Base-by-base conservation (phyloP, 2,888 invertebrate genomes). In the Digitonthophagus gazella region DNA sequence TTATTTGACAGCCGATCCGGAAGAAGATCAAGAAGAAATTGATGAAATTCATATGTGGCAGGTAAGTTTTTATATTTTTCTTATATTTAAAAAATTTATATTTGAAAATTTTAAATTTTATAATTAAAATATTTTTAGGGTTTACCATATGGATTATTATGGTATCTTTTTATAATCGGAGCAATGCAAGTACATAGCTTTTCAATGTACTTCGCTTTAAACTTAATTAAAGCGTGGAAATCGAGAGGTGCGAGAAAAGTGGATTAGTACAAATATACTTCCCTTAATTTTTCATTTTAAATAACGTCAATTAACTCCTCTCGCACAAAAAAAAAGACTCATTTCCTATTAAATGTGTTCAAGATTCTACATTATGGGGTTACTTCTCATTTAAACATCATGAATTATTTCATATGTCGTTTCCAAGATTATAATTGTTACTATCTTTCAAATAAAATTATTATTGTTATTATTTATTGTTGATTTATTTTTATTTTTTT, bases 181-280 rank as follows among this genome's bases (percentile, higher is more conserved):
- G 95, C 93, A 3, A 87, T 93, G 56, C 97, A 98, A 86, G 91
- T 97, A 66, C 96, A 96, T 82, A 86, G 89, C 73, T 95, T 95
- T 84, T 93, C 95, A 66, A 80, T 95, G 54, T 91, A 91, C 82
- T 96, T 96, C 83, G 91, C 94, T 8, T 91, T 89, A 84, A 93
- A 91, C 80, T 86, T 96, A 72, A 85, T 95, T 71, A 87, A 87
- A 72, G 93, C 94, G 68, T 96, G 96, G 96, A 91, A 90, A 81
- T 88, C 91, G 54, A 85, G 93, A 78, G 91, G 91, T 66, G 84
- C 87, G 54, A 89, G 88, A 80, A 93, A 93, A 86, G 80, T 85
- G 73, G 90, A 93, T 76, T 93, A 87, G 18, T 44, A 44, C 6
- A n/a, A n/a, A n/a, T n/a, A n/a, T n/a, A n/a, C 11, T 44, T 44